A percentile compares a stretch with the other conserved stretches of the same genome.
phyloP scores from a whole-genome alignment of 2,888 invertebrate species.

The Xanthorhoe spadicearia region DNA sequence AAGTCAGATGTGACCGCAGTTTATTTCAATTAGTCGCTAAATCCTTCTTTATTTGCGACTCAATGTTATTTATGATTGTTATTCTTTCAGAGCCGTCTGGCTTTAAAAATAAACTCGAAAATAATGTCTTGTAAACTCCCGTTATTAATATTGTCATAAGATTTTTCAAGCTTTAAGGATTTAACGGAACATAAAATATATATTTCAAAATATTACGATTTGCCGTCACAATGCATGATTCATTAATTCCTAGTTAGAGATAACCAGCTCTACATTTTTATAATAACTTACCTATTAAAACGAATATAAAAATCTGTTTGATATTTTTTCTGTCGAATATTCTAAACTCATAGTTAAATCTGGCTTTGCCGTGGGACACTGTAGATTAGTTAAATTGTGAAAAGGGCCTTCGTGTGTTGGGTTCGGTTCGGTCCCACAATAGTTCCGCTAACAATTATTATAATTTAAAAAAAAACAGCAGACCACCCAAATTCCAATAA shows the following conservation, averaged over 20 bases:
- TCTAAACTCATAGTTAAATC: too few relatives aligned
- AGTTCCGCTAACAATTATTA: too few relatives aligned
- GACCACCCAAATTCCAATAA: slow-evolving; percentile 30
- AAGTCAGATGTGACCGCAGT: slow-evolving; percentile 47
- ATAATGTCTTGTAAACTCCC: slow-evolving; percentile 28
- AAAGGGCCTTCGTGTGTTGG: too few relatives aligned
- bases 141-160: slow-evolving; percentile 30
- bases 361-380: too few relatives aligned
- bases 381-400: too few relatives aligned
- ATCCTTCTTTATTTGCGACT: slow-evolving; percentile 51
- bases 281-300: too few relatives aligned
- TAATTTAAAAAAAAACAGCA: slow-evolving; percentile 18
- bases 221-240: neutral
- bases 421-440: too few relatives aligned
- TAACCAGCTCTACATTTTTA: too few relatives aligned
- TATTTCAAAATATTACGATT: slow-evolving; percentile 15
- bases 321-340: too few relatives aligned
- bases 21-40: slow-evolving; percentile 67
- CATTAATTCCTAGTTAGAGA: neutral
- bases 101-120: slow-evolving; percentile 48
- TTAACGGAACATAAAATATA: slow-evolving; percentile 22
- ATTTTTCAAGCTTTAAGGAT: slow-evolving; percentile 36
- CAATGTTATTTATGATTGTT: slow-evolving; percentile 62
- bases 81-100: slow-evolving; percentile 53
- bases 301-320: too few relatives aligned